phyloP scores from a whole-genome alignment of 1,140 invertebrate species.

The Maniola jurtina region DNA sequence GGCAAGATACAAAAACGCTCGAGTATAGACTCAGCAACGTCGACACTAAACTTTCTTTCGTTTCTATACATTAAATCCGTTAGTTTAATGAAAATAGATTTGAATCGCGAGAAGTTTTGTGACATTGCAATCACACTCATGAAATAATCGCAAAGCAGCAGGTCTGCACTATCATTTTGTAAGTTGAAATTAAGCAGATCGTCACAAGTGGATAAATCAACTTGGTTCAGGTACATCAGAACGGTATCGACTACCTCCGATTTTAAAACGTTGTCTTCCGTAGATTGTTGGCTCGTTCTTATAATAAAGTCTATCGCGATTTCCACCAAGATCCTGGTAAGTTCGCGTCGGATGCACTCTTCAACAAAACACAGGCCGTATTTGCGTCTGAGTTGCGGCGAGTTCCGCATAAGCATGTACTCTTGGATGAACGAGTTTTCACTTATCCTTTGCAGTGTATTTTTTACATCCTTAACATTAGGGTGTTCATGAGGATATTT shows the following conservation, averaged over 20 bases:
- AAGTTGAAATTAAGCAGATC: conserved; percentile 41
- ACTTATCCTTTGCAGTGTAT: conserved; percentile 28
- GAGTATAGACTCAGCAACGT: conserved; percentile 45
- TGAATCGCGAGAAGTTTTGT: conserved; percentile 66
- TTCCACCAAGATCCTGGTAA: conserved; percentile 48
- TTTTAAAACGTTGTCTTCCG: conserved; percentile 32
- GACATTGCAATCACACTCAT: conserved; percentile 50
- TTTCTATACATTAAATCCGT: conserved; percentile 44
- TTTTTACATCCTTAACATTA: conserved; percentile 16
- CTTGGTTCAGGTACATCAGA: conserved; percentile 51
- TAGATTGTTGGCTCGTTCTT: conserved; percentile 20
- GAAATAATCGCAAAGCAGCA: conserved; percentile 51
- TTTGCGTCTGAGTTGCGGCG: conserved; percentile 32
- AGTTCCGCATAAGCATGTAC: conserved; percentile 43
- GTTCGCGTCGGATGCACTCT: conserved; percentile 43
- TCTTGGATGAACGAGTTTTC: conserved; percentile 49
- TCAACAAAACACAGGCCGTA: conserved; percentile 49
- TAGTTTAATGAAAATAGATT: conserved; percentile 55
- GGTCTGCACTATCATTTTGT: background rate
- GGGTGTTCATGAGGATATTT: conserved; percentile 39
- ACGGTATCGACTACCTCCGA: conserved; percentile 42
- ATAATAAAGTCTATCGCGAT: conserved; percentile 49
- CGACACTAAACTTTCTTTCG: conserved; percentile 36
- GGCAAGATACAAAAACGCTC: conserved; percentile 62
- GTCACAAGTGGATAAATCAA: conserved; percentile 38